phyloP scores from a whole-genome alignment of 2,797 vertebrate genomes.

The Buceros bicornis region DNA sequence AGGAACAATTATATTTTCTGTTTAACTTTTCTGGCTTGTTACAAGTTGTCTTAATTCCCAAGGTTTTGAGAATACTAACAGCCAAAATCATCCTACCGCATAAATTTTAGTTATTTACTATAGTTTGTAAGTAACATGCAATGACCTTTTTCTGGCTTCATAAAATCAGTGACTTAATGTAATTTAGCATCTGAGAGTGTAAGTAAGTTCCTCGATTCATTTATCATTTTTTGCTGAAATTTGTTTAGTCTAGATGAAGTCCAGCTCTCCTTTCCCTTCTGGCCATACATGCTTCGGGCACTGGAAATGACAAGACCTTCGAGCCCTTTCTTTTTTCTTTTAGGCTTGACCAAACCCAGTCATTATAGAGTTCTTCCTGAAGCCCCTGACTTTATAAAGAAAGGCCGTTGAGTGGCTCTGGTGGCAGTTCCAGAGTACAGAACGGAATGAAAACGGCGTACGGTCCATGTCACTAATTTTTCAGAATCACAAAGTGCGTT shows the following conservation, averaged over 20 bases:
- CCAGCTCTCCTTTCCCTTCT: constrained; percentile 4
- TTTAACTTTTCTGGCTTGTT: constrained; percentile 52
- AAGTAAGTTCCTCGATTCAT: constrained; percentile 32
- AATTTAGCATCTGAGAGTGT: constrained; percentile 63
- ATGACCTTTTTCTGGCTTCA: constrained; percentile 65
- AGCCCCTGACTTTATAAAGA: constrained; percentile 18
- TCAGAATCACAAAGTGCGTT: neutral
- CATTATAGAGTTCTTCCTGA: constrained; percentile 21
- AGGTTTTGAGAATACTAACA: constrained; percentile 18
- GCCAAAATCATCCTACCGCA: constrained; percentile 32
- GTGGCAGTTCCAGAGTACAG: neutral
- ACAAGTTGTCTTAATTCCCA: constrained; percentile 17
- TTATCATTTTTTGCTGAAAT: constrained; percentile 64
- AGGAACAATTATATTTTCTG: constrained; percentile 7
- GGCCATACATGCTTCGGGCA: neutral
- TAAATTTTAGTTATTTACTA: constrained; percentile 65
- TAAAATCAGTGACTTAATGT: constrained; percentile 58
- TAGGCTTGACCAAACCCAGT: constrained; percentile 59
- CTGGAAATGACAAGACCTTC: constrained; percentile 25
- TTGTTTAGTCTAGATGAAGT: constrained; percentile 70
- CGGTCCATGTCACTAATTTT: neutral
- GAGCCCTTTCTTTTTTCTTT: constrained; percentile 35
- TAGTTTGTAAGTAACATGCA: constrained; percentile 43
- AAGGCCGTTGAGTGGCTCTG: neutral
- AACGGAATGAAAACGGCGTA: neutral